phyloP scores from a whole-genome alignment of 2,888 invertebrate species.

The Drosophila vallismaia region DNA sequence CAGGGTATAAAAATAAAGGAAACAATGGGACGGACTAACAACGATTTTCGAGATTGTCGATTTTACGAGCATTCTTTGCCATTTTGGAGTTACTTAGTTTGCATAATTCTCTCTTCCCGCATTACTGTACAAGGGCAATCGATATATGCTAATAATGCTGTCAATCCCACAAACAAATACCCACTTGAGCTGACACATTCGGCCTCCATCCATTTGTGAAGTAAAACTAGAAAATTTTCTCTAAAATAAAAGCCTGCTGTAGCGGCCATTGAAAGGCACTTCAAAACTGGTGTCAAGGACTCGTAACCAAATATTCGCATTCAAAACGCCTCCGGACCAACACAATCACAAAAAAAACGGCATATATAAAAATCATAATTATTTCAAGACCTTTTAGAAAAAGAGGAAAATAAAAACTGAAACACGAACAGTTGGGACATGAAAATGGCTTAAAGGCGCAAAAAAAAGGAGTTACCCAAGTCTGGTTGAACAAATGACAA shows the following conservation, averaged over 20 bases:
- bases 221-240: constrained; percentile 28
- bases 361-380: constrained; percentile 18
- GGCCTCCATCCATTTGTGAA: constrained; percentile 2
- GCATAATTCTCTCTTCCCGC: constrained; percentile 28
- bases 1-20: too few relatives aligned
- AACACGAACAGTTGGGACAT: not conserved
- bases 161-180: constrained; percentile 9
- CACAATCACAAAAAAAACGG: constrained; percentile 1
- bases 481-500: constrained; percentile 1
- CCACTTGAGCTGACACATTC: constrained; percentile 16
- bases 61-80: constrained; percentile 8
- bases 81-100: constrained; percentile 31
- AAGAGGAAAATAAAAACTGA: not conserved
- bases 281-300: constrained; percentile 16
- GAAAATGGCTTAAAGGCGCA: constrained; percentile 2
- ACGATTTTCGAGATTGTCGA: constrained; percentile 5
- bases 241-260: constrained; percentile 12
- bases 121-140: constrained; percentile 27
- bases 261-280: constrained; percentile 32
- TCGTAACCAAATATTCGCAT: not conserved
- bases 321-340: not conserved
- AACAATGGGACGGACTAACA: constrained; percentile 14
- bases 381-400: not conserved
- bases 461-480: too few relatives aligned
- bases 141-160: constrained; percentile 41